Percentiles rank a stretch among this genome's conserved stretches.
Evolutionary conservation across 1,140 invertebrate genomes (phyloP).

Genomic region (Antheraea mylitta): DNA sequence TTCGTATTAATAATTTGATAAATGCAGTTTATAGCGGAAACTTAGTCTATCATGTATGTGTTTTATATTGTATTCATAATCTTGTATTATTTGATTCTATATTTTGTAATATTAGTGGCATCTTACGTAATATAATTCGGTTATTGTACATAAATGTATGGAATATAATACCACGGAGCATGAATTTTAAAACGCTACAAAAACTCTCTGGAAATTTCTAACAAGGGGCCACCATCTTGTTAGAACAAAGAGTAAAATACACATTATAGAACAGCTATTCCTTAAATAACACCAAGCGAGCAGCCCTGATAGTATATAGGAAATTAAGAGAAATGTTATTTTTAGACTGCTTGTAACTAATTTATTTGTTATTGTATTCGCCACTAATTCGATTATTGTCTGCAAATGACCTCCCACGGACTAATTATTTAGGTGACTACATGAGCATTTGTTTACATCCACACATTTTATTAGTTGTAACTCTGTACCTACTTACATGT

Average conservation of each 20-base stretch:
- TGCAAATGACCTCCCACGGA: constrained; percentile 43
- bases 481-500: neutral
- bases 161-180: too few relatives aligned
- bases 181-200: too few relatives aligned
- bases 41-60: too few relatives aligned
- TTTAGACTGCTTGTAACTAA: constrained; percentile 18
- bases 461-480: constrained; percentile 5
- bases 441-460: constrained; percentile 27
- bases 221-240: too few relatives aligned
- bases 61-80: too few relatives aligned
- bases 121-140: too few relatives aligned
- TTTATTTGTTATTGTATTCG: constrained; percentile 48
- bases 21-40: too few relatives aligned
- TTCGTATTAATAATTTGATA: too few relatives aligned
- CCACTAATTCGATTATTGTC: constrained; percentile 36
- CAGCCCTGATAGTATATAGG: neutral
- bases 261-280: neutral
- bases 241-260: neutral
- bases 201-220: too few relatives aligned
- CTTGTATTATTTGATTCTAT: too few relatives aligned
- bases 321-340: neutral
- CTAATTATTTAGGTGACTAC: constrained; percentile 25
- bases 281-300: neutral
- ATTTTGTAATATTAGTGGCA: too few relatives aligned
- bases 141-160: too few relatives aligned